Percentiles rank a stretch among this genome's conserved stretches.
Conservation (phyloP, 1,140 invertebrate species). For the Drosophila takahashii region DNA sequence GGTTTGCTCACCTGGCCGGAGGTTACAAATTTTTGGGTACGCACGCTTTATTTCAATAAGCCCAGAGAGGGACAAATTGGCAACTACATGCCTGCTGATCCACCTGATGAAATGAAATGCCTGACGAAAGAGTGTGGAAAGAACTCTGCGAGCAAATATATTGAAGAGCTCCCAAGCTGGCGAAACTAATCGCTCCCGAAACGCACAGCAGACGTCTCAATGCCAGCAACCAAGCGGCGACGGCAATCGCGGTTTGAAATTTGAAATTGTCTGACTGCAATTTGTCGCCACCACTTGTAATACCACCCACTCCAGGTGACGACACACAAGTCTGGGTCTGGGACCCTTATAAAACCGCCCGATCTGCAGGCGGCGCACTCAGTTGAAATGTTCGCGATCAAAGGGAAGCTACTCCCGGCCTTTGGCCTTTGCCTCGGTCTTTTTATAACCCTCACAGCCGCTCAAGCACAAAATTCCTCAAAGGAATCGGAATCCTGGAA, state of each 20-base stretch:
- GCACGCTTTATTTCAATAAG: slow-evolving; percentile 44
- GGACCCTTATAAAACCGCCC: slow-evolving; percentile 27
- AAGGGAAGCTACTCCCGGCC: slow-evolving; percentile 37
- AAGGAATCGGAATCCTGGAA: slow-evolving; percentile 23
- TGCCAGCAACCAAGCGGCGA: slow-evolving; percentile 42
- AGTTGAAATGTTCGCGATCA: slow-evolving; percentile 46
- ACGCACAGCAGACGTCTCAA: slow-evolving; percentile 38
- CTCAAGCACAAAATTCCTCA: slow-evolving; percentile 13
- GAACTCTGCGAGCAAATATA: slow-evolving; percentile 4
- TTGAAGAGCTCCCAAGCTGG: slow-evolving; percentile 34
- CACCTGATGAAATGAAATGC: slow-evolving; percentile 38
- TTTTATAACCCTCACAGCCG: background rate
- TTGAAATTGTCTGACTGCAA: slow-evolving; percentile 47
- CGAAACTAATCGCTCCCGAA: slow-evolving; percentile 47
- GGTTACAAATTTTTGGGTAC: background rate
- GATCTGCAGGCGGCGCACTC: slow-evolving; percentile 16
- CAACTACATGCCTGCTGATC: slow-evolving; percentile 39
- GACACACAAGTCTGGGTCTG: slow-evolving; percentile 32
- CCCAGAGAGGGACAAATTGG: slow-evolving; percentile 48
- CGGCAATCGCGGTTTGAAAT: slow-evolving; percentile 14
- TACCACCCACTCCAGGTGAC: slow-evolving; percentile 41
- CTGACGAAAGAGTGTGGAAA: slow-evolving; percentile 52
- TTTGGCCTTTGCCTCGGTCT: slow-evolving; percentile 16
- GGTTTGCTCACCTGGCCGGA: background rate
- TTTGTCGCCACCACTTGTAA: slow-evolving; percentile 44